phyloP scores from a whole-genome alignment of 2,797 vertebrate genomes.

The Calcarius lapponicus region DNA sequence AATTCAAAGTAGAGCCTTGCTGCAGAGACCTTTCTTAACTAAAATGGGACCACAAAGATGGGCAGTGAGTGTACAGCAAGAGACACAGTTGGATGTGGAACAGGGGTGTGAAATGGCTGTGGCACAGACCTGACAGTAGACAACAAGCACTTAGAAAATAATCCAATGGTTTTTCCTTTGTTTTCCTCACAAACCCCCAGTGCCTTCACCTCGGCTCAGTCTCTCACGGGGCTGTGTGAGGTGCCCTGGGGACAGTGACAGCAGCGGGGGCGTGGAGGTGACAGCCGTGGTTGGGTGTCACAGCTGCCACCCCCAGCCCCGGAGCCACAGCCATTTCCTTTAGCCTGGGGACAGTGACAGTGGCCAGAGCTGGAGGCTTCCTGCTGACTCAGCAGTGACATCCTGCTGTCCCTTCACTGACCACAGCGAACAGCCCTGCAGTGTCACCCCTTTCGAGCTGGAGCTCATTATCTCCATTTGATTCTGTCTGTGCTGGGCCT shows the following conservation, averaged over 20 bases:
- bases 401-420: neutral
- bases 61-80: neutral
- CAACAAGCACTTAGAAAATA: neutral
- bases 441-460: rapidly evolving
- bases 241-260: rapidly evolving
- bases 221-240: too few relatives aligned
- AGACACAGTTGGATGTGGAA: neutral
- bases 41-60: neutral
- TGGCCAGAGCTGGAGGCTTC: neutral
- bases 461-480: rapidly evolving
- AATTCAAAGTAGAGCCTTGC: neutral
- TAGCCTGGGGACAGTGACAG: rapidly evolving
- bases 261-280: rapidly evolving
- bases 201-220: neutral
- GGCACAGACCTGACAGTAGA: rapidly evolving
- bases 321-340: rapidly evolving
- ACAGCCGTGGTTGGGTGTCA: rapidly evolving
- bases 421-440: rapidly evolving
- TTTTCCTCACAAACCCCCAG: neutral
- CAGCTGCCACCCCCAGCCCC: neutral
- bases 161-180: rapidly evolving
- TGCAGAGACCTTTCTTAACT: neutral
- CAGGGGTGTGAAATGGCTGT: neutral
- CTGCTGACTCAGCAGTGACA: neutral
- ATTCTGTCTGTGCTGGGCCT: neutral